Base-by-base conservation (phyloP, 2,113 vertebrate genomes). In the Hoplias malabaricus region DNA sequence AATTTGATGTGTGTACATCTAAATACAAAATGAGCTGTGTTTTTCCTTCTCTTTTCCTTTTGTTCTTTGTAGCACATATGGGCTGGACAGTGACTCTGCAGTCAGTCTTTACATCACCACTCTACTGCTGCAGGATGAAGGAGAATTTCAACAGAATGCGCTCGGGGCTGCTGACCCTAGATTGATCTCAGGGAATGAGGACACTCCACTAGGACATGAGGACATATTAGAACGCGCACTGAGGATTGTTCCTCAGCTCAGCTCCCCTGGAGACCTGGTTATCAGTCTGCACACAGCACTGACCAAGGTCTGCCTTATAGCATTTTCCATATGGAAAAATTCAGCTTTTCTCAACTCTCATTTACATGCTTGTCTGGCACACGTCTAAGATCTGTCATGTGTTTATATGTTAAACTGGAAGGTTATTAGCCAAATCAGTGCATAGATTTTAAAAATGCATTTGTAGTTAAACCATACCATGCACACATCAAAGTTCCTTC, bases 61-160 rank as follows among this genome's bases (percentile, higher is more conserved):
- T 46, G 43, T 21, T n/a, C 43, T 54, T 13, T 66, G 14, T 73
- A 99, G 98, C 67, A 91, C 95, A 0, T 99, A 94, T 78, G 91
- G 88, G 70, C 82, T 98, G 82, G 93, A 98, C 86, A 91, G 87
- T 0, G 94, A 98, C 59, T 66, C 87, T 0, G 93, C 95, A 0
- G 92, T 99, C 48, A 95, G 95, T 84, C 90, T 95, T 11, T 97
- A 95, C 87, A 94, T 99, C 14, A 96, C 96, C 84, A 96, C 94
- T 0, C 87, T 96, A 0, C 90, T 97, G 72, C 93, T 98, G 38
- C 93, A 93, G 63, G 92, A 90, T 10, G 84, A 76, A 68, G 89
- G 89, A 29, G 92, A 88, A 86, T 80, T 86, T 12, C 13, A 16
- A 38, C 16, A 11, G 4, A 70, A 38, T 46, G 66, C 0, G 16